phyloP scores from a whole-genome alignment of 2,797 vertebrate species.

The Rhyacichthys aspro region DNA sequence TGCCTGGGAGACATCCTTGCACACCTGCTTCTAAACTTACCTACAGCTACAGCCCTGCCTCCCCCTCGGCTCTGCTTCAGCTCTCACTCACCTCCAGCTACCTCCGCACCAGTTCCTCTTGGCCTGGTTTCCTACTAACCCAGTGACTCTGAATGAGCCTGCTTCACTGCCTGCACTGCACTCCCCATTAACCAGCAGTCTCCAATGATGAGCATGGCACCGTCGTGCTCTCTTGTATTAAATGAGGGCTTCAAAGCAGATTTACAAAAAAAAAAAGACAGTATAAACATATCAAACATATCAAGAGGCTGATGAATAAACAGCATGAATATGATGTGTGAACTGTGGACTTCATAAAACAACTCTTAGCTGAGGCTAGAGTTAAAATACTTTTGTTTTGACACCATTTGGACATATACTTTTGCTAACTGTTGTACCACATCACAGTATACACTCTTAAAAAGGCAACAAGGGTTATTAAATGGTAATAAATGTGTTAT shows the following conservation, averaged over 20 bases:
- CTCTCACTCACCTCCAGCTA: constrained; percentile 21
- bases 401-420: too few species aligned
- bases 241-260: constrained; percentile 4
- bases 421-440: too few species aligned
- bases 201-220: constrained; percentile 69
- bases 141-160: constrained; percentile 40
- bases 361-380: too few species aligned
- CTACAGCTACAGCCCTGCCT: constrained; percentile 1
- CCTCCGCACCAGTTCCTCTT: constrained; percentile 20
- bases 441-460: too few species aligned
- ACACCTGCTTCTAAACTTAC: constrained; percentile 21
- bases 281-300: background rate
- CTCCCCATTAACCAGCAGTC: constrained; percentile 68
- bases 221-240: constrained; percentile 27
- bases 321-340: too few species aligned
- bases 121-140: constrained; percentile 57
- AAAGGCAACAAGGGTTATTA: too few species aligned
- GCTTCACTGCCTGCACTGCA: constrained; percentile 29
- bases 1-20: constrained; percentile 19
- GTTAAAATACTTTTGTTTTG: too few species aligned
- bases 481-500: too few species aligned
- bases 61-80: constrained; percentile 17
- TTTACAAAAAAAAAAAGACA: background rate
- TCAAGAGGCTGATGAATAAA: too few species aligned
- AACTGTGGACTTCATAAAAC: too few species aligned